These are phyloP conservation scores for Lacerta bilineata DNA, from an alignment of 2,797 vertebrate genomes.

Conservation along the genomic window DNA sequence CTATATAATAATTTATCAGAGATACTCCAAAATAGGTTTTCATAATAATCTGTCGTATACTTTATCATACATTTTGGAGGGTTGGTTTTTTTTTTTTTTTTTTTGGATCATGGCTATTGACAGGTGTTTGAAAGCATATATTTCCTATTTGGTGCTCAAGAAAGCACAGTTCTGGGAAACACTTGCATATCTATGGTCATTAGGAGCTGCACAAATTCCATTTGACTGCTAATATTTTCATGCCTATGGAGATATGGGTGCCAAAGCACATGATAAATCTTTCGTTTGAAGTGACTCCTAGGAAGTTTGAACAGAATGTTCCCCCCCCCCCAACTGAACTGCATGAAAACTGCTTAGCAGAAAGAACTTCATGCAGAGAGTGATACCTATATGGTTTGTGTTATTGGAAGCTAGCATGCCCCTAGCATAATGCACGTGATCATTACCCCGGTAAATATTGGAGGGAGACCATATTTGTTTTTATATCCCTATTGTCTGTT, in stretches of 20 bases:
- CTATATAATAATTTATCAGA: constrained; percentile 46
- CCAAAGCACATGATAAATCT: neutral
- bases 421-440: too few relatives aligned
- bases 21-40: constrained; percentile 46
- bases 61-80: neutral
- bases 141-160: neutral
- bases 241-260: neutral
- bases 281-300: neutral
- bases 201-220: neutral
- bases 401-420: neutral
- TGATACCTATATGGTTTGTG: neutral
- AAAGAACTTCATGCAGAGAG: neutral
- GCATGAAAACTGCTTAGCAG: neutral
- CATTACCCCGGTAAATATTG: too few relatives aligned
- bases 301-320: neutral
- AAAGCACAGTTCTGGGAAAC: neutral
- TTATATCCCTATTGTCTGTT: too few relatives aligned
- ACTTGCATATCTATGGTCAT: neutral
- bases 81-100: too few relatives aligned
- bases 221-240: neutral
- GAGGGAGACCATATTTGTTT: too few relatives aligned
- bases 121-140: neutral
- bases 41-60: neutral
- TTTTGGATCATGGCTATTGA: neutral
- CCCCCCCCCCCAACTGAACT: too few relatives aligned